Conservation (phyloP, 2,113 vertebrate genomes). For the Taxidea taxus region DNA sequence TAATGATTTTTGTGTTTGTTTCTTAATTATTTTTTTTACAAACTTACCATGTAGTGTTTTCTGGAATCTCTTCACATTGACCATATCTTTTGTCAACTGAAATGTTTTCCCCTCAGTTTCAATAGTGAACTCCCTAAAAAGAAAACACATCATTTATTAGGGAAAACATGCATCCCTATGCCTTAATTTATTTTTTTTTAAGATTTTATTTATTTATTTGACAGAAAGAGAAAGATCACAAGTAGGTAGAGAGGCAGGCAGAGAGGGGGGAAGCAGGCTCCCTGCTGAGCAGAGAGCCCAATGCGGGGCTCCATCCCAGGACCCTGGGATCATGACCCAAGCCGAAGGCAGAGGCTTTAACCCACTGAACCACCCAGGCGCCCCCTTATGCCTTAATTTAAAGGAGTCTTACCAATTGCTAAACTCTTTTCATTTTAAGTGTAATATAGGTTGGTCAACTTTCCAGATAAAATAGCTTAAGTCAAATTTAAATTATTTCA, state of each 20-base stretch:
- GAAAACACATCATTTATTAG: not conserved
- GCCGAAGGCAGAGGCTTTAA: no score
- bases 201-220: no score
- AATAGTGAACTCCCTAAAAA: slow-evolving; percentile 92
- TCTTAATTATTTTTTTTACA: slow-evolving; percentile 8
- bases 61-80: slow-evolving; percentile 95
- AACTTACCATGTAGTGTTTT: slow-evolving; percentile 95
- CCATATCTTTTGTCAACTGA: slow-evolving; percentile 95
- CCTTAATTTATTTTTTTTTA: not conserved
- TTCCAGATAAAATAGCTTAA: not conserved
- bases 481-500: not conserved
- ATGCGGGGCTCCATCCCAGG: no score
- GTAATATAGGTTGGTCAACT: not conserved
- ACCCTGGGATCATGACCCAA: no score
- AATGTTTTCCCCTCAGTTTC: slow-evolving; percentile 96
- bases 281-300: no score
- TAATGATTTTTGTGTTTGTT: not conserved
- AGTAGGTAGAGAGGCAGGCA: no score
- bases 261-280: no score
- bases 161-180: not conserved
- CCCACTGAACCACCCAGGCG: no score
- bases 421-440: not conserved
- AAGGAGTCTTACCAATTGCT: not conserved
- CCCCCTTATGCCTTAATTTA: not conserved
- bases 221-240: no score